Percentiles rank a stretch among this genome's conserved stretches.
Conservation (phyloP, 2,888 invertebrate species). For the Phytoseiulus persimilis region DNA sequence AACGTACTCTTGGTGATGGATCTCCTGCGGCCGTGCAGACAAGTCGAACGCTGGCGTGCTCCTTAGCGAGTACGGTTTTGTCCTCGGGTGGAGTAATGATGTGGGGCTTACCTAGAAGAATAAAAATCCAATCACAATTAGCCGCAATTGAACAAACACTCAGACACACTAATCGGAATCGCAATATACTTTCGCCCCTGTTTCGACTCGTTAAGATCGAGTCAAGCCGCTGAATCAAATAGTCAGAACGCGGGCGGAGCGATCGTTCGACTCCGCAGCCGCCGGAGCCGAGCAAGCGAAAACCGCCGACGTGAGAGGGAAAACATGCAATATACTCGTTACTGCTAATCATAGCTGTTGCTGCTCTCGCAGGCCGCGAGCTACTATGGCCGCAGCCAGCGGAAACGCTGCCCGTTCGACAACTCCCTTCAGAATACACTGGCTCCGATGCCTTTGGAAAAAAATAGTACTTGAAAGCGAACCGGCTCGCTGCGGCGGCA, state of each 20-base stretch:
- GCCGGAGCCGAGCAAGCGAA: not conserved
- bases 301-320: not conserved
- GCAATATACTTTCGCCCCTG: not conserved
- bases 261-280: not conserved
- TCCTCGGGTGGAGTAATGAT: constrained; percentile 9
- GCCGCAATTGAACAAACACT: not conserved
- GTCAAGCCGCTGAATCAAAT: not conserved
- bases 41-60: not conserved
- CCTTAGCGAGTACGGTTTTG: constrained; percentile 22
- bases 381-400: not conserved
- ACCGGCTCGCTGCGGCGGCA: not conserved
- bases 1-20: constrained; percentile 19
- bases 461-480: not conserved
- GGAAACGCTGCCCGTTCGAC: not conserved
- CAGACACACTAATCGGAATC: not conserved
- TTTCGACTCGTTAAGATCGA: not conserved
- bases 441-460: not conserved
- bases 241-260: not conserved
- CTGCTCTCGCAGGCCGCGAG: not conserved
- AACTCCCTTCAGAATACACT: not conserved
- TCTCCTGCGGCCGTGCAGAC: constrained; percentile 20
- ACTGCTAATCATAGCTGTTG: not conserved
- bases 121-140: not conserved
- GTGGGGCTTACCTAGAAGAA: constrained; percentile 23
- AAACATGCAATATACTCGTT: constrained; percentile 5